Evolutionary conservation across 2,888 invertebrate genomes (phyloP).

Genomic region (Caradrina kadenii): DNA sequence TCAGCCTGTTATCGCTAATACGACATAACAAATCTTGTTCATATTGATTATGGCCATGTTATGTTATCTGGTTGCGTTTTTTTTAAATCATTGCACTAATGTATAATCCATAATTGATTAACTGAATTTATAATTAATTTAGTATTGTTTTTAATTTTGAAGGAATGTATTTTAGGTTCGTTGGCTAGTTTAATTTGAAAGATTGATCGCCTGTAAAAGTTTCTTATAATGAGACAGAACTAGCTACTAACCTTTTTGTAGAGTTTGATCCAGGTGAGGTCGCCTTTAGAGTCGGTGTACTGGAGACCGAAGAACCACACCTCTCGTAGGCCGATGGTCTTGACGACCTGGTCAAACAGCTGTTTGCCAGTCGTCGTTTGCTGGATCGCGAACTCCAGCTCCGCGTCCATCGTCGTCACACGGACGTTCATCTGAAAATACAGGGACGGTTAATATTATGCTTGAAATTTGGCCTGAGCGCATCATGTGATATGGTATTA

Average conservation of each 20-base stretch:
- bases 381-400: conserved; percentile 99
- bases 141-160: too few species aligned
- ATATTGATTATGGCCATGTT: conserved; percentile 24
- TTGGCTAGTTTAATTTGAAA: not conserved
- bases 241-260: conserved; percentile 97
- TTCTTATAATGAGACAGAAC: conserved; percentile 5
- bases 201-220: not conserved
- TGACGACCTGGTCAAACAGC: conserved; percentile 99
- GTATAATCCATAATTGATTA: conserved; percentile 8
- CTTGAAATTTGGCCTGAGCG: not conserved
- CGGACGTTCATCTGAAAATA: conserved; percentile 98
- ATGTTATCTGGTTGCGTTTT: conserved; percentile 28
- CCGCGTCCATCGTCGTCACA: conserved; percentile 99
- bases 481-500: not conserved
- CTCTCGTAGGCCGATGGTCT: conserved; percentile 99
- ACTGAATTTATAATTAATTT: not conserved
- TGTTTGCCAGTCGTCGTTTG: conserved; percentile 99
- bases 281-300: conserved; percentile 99
- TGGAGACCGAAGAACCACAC: conserved; percentile 99
- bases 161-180: too few species aligned
- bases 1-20: conserved; percentile 9
- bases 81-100: conserved; percentile 10
- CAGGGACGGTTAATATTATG: conserved; percentile 12
- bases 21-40: conserved; percentile 27
- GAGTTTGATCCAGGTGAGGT: conserved; percentile 99